Base-by-base conservation (phyloP, 2,113 vertebrate species). In the Aplodontia rufa region DNA sequence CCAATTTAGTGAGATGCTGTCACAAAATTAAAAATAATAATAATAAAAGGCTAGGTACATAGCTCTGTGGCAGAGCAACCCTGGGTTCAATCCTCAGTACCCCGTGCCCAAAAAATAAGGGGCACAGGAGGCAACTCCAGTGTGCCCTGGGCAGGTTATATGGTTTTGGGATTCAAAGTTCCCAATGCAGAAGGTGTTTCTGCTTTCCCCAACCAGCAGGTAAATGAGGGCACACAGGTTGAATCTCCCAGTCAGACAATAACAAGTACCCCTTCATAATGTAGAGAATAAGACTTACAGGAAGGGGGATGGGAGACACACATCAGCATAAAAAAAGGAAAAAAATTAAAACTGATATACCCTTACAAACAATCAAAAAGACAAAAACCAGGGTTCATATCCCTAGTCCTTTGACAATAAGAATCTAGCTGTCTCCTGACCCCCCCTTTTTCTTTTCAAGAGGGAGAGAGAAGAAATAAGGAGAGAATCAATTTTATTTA, bases 221-320 rank as follows among this genome's bases (percentile, higher is more conserved):
- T 32, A 62, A 76, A 45, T 28, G 28, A 93, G 81, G n/a, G 22
- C 26, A 88, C 24, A 82, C 20, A 88, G 74, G 78, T 24, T 58
- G 74, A 71, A n/a, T 24, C 45, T 94, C 79, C 85, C 55, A 94
- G 74, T 20, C 37, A 75, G 42, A 79, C 74, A 66, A 45, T 62
- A 32, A 28, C 0, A 66, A 69, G 35, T 19, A 28, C 69, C 87
- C 42, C 58, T 83, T 85, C 7, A 71, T 68, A 85, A 81, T 32
- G 47, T 3, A 75, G 51, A 87, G 20, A 35, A n/a, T 60, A 24
- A 89, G 75, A 95, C 37, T 81, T 75, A 76, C 10, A 60, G 82
- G 75, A 51, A 94, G 28, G 37, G 24, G 42, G 51, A 85, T 80
- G 66, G 87, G 42, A 92, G 26, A 93, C 60, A 95, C 60, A 95